Evolutionary conservation across 2,888 invertebrate genomes (phyloP), one percentile per base, ranked within the genome.

Genomic region (Lucinisca nassula): DNA sequence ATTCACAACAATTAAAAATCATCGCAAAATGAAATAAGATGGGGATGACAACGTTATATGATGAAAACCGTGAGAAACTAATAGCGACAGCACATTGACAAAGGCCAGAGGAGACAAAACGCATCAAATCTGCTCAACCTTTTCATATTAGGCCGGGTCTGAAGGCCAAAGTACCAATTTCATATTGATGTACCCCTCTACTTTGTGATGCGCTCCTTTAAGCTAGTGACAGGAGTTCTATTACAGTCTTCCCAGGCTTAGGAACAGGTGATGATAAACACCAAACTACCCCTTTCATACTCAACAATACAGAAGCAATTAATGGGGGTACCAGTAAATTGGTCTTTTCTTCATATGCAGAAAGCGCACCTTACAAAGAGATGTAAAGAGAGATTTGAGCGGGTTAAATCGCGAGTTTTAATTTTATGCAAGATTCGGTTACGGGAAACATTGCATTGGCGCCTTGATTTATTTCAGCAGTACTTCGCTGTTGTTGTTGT

Each of bases 241-340:
- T 80, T 87, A 87, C 84, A 79, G 70, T 35, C 55, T 58, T 76
- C 49, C 79, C 61, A 87, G 82, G 82, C 75, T 80, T 14, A 72
- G 38, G 76, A 73, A 87, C 89, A 89, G 89, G 89, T 89, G 89
- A 89, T 78, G 85, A 83, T 80, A 72, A 40, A 61, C 45, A 32
- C 30, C 55, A 89, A 72, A 84, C 70, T 55, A 32, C 35, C 58
- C 40, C 55, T 85, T 89, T 85, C 85, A 45, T 35, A 32, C 12
- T 61, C 76, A 85, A 87, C 87, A 89, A 82, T 70, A 82, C 37
- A 78, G 72, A 77, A 61, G 85, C 81, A 89, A 87, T 89, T 89
- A 87, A 87, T 85, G 89, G 82, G 67, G 85, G 83, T 89, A 89
- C 89, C 78, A 55, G 79, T 73, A 87, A 89, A 89, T 85, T 87